Conservation (phyloP, 2,113 vertebrate genomes). For the Percina caprodes region DNA sequence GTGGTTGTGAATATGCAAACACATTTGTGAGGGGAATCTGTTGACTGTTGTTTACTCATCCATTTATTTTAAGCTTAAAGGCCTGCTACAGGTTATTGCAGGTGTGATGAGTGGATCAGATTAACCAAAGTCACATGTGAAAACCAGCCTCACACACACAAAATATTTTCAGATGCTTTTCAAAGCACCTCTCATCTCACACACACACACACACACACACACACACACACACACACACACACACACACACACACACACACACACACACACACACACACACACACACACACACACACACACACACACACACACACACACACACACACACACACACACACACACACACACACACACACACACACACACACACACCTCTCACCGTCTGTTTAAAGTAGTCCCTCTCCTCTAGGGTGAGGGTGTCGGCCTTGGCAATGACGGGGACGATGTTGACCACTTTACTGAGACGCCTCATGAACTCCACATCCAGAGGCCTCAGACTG, state of each 20-base stretch:
- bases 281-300: too few species aligned
- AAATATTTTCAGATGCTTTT: not conserved
- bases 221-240: too few species aligned
- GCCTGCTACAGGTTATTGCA: not conserved
- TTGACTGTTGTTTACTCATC: not conserved
- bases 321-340: not conserved
- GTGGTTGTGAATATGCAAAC: constrained; percentile 12
- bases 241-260: too few species aligned
- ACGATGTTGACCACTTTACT: constrained; percentile 99
- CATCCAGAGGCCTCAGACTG: constrained; percentile 94
- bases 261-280: too few species aligned
- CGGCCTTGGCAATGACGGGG: constrained; percentile 95
- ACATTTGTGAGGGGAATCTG: constrained; percentile 13
- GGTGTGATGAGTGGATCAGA: not conserved
- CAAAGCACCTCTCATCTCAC: not conserved
- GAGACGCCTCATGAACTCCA: constrained; percentile 97
- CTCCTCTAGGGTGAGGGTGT: constrained; percentile 97
- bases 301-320: too few species aligned
- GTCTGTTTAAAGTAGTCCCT: constrained; percentile 94
- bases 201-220: not conserved
- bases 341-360: not conserved
- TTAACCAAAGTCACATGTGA: not conserved
- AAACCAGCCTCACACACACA: not conserved
- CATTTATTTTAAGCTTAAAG: constrained; percentile 43
- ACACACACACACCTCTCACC: constrained; percentile 78